Evolutionary conservation across 2,888 invertebrate genomes (phyloP).

Genomic region (Cartodere bifasciata): DNA sequence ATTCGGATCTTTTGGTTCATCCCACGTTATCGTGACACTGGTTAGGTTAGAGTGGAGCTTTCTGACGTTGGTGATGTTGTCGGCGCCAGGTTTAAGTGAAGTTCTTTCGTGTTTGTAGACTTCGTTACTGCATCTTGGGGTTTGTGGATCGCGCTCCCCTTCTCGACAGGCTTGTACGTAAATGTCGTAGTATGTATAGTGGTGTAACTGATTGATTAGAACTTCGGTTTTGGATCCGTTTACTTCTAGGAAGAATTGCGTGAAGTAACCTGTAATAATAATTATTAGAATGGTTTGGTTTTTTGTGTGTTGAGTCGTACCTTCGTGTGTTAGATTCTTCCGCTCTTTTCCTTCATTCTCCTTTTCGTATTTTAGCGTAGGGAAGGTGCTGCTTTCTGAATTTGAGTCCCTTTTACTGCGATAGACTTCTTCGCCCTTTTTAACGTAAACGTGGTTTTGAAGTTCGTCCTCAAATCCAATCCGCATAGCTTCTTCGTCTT

Average conservation of each 20-base stretch:
- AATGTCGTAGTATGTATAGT: slow-evolving; percentile 67
- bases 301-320: no score
- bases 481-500: slow-evolving; percentile 47
- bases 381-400: no score
- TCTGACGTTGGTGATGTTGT: slow-evolving; percentile 44
- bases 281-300: background rate
- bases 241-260: slow-evolving; percentile 3
- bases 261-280: background rate
- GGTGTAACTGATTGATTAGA: slow-evolving; percentile 51
- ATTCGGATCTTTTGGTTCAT: slow-evolving; percentile 71
- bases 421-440: slow-evolving; percentile 23
- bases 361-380: no score
- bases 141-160: slow-evolving; percentile 29
- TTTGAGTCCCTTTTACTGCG: background rate
- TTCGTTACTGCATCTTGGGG: slow-evolving; percentile 41
- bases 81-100: slow-evolving; percentile 43
- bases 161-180: slow-evolving; percentile 68
- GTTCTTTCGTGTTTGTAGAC: slow-evolving; percentile 39
- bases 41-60: slow-evolving; percentile 40
- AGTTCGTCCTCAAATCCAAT: slow-evolving; percentile 69
- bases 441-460: slow-evolving; percentile 61
- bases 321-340: no score
- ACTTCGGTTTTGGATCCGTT: slow-evolving; percentile 31
- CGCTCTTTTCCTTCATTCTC: no score
- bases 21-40: slow-evolving; percentile 63